These are phyloP conservation scores for Rhabdomys dilectus DNA, from an alignment of 2,113 vertebrate genomes.

Conservation along the genomic window DNA sequence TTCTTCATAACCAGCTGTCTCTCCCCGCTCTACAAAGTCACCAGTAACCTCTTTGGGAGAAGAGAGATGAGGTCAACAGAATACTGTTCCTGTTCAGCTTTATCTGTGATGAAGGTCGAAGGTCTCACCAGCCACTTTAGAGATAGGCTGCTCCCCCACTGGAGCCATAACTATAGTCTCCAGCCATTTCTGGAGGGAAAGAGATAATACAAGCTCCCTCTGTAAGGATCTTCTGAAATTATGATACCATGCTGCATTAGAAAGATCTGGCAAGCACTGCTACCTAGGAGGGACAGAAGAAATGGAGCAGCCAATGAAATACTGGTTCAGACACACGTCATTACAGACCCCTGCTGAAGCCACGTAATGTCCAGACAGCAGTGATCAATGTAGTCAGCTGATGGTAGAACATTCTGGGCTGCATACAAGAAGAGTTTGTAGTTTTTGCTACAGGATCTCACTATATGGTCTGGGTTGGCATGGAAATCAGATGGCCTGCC, in stretches of 20 bases:
- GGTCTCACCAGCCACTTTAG: background rate
- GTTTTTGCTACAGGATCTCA: background rate
- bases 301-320: background rate
- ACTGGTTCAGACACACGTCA: background rate
- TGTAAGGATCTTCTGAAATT: constrained; percentile 52
- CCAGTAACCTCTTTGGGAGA: background rate
- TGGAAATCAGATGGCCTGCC: background rate
- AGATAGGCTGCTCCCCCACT: constrained; percentile 15
- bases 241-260: background rate
- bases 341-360: background rate
- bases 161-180: constrained; percentile 55
- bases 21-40: constrained; percentile 42
- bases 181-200: constrained; percentile 70
- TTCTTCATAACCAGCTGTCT: constrained; percentile 75
- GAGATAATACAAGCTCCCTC: constrained; percentile 59
- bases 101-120: constrained; percentile 16
- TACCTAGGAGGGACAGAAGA: background rate
- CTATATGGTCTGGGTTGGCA: background rate
- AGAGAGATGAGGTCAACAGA: background rate
- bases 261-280: constrained; percentile 49
- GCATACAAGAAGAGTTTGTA: background rate
- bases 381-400: background rate
- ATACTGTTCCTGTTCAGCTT: background rate
- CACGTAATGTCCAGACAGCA: background rate
- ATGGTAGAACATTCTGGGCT: background rate